These are phyloP conservation scores for Netelia virgata DNA, from an alignment of 2,888 invertebrate genomes.

Conservation along the genomic window DNA sequence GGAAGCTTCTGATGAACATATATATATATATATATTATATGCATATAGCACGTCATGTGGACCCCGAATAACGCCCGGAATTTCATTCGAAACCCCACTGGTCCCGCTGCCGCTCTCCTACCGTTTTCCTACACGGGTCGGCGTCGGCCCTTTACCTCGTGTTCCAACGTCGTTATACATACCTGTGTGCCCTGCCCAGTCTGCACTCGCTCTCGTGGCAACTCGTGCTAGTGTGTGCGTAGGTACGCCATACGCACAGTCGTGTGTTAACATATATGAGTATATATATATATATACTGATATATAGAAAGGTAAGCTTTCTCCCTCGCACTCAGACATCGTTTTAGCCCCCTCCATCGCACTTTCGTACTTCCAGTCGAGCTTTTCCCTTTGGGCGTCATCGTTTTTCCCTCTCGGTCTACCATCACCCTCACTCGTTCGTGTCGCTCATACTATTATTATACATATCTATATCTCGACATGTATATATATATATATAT, in stretches of 20 bases:
- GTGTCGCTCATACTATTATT: conserved; percentile 39
- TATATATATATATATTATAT: conserved; percentile 16
- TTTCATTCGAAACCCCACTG: conserved; percentile 59
- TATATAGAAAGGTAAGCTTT: conserved; percentile 26
- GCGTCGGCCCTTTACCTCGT: conserved; percentile 1
- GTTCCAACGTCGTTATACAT: conserved; percentile 45
- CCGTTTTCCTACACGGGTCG: neutral
- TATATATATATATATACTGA: no score
- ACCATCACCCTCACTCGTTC: conserved; percentile 22
- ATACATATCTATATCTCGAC: conserved; percentile 8
- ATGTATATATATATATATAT: neutral
- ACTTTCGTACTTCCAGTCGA: neutral
- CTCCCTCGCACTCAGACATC: conserved; percentile 45
- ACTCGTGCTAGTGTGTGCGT: conserved; percentile 25
- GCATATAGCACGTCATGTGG: conserved; percentile 21
- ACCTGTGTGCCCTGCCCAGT: conserved; percentile 39
- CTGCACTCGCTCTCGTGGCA: conserved; percentile 27
- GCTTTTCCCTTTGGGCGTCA: conserved; percentile 25
- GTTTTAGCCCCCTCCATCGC: conserved; percentile 40
- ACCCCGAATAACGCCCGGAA: conserved; percentile 52
- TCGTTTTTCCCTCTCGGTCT: conserved; percentile 22
- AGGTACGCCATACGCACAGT: neutral
- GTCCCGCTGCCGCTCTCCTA: conserved; percentile 35
- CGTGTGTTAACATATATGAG: neutral
- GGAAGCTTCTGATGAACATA: conserved; percentile 50